Percentiles rank a stretch among this genome's conserved stretches.
Conservation (phyloP, 35 echinoderm and acorn worm genomes). For the Lytechinus pictus region DNA sequence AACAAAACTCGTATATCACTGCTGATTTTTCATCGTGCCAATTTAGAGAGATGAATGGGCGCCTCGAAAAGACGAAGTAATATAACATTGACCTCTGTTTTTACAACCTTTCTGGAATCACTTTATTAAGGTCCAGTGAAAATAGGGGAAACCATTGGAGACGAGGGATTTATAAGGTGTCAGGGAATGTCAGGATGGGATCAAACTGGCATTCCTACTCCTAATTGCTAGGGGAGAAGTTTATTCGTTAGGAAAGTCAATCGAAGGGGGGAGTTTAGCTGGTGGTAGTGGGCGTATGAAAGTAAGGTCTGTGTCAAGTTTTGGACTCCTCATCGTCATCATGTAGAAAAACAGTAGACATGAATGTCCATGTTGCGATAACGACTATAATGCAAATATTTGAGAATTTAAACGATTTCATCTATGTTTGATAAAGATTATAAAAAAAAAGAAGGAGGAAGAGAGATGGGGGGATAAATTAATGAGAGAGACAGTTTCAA, state of each 20-base stretch:
- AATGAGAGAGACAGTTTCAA: not conserved
- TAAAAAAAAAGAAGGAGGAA: not conserved
- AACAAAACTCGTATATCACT: not conserved
- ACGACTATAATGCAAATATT: no score
- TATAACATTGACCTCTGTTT: not conserved
- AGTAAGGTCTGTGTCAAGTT: not conserved
- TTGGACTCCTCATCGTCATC: not conserved
- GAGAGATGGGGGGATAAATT: not conserved
- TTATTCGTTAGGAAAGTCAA: not conserved
- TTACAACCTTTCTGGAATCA: not conserved
- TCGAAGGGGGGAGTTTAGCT: not conserved
- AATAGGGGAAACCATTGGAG: not conserved
- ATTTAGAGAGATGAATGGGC: not conserved
- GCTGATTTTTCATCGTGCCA: not conserved
- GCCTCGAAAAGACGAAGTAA: not conserved
- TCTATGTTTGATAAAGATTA: no score
- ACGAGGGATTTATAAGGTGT: not conserved
- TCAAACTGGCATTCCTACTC: not conserved
- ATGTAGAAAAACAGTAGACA: not conserved
- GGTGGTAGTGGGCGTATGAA: not conserved
- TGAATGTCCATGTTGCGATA: no score
- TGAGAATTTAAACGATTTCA: no score
- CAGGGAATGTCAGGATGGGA: not conserved
- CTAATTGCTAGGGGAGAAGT: not conserved
- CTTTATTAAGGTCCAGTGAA: not conserved